A percentile compares a stretch with the other conserved stretches of the same genome.
Evolutionary conservation across 1,140 invertebrate species (phyloP).

Genomic region (Drosophila mojavensis): DNA sequence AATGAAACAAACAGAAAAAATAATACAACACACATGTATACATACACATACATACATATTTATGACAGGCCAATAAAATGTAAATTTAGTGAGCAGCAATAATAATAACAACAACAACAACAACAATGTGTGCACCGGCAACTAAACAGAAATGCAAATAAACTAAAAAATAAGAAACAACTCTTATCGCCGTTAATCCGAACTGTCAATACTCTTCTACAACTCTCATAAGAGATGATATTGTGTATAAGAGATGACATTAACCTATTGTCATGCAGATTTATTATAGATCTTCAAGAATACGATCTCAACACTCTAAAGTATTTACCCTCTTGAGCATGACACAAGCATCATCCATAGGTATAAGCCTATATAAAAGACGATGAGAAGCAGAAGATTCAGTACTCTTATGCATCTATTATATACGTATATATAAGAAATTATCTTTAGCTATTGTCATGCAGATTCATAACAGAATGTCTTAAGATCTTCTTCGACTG

Average conservation of each 20-base stretch:
- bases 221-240: neutral
- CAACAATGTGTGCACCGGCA: slow-evolving; percentile 28
- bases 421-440: no score
- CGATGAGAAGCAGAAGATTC: no score
- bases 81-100: slow-evolving; percentile 58
- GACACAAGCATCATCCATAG: no score
- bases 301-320: no score
- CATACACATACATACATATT: slow-evolving; percentile 15
- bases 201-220: slow-evolving; percentile 6
- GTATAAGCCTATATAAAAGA: no score
- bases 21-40: slow-evolving; percentile 31
- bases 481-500: no score
- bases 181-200: slow-evolving; percentile 12
- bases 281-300: no score
- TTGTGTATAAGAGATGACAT: neutral
- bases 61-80: slow-evolving; percentile 75
- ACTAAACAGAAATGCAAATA: slow-evolving; percentile 51
- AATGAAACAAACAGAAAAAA: slow-evolving; percentile 54
- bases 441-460: no score
- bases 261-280: neutral
- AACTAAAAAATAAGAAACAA: slow-evolving; percentile 31
- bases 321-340: no score
- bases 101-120: slow-evolving; percentile 26
- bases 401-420: no score
- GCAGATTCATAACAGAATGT: no score